These are phyloP conservation scores for Philereme transversata DNA, from an alignment of 2,888 invertebrate species.

Conservation along the genomic window DNA sequence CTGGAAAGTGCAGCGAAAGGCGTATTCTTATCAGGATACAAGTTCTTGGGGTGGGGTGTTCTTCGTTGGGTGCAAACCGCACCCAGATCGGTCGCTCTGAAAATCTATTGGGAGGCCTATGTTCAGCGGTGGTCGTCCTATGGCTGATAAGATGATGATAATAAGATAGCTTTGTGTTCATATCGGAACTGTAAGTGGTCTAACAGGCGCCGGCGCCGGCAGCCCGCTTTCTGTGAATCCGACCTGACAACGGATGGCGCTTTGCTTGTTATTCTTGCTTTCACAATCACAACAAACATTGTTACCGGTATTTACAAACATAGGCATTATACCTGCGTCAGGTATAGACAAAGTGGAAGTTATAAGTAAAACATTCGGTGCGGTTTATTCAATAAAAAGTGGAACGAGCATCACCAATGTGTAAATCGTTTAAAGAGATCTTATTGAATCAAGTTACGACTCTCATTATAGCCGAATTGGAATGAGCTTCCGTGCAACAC, in stretches of 20 bases:
- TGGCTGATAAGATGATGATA: too few species aligned
- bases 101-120: too few species aligned
- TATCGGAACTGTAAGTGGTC: too few species aligned
- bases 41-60: too few species aligned
- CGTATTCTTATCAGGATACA: too few species aligned
- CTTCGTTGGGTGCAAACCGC: too few species aligned
- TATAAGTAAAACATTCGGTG: slow-evolving; percentile 42
- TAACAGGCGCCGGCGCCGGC: too few species aligned
- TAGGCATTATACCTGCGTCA: slow-evolving; percentile 28
- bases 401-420: slow-evolving; percentile 11
- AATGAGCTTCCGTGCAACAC: slow-evolving; percentile 23
- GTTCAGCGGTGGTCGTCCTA: too few species aligned
- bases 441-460: slow-evolving; percentile 18
- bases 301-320: slow-evolving; percentile 48
- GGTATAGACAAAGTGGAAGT: slow-evolving; percentile 40
- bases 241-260: slow-evolving; percentile 40
- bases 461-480: slow-evolving; percentile 4
- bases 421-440: slow-evolving; percentile 9
- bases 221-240: not conserved
- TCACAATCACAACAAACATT: slow-evolving; percentile 51
- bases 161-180: too few species aligned
- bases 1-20: too few species aligned
- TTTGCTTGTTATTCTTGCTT: slow-evolving; percentile 38
- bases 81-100: too few species aligned
- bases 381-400: slow-evolving; percentile 20